phyloP scores from a whole-genome alignment of 2,113 vertebrate species.

The Melanocharis versteri region DNA sequence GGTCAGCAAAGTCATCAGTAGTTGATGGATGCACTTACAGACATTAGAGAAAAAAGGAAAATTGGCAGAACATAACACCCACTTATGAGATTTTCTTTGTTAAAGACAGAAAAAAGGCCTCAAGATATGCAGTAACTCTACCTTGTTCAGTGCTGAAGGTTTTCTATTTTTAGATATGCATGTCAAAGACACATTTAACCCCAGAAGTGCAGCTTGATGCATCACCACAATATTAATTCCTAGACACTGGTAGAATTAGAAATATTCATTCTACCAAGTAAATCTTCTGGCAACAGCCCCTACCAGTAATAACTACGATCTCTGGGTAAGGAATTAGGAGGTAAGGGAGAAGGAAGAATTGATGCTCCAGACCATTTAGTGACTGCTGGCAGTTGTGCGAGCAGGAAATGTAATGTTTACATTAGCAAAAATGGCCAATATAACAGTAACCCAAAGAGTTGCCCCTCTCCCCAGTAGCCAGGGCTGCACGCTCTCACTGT shows the following conservation, averaged over 20 bases:
- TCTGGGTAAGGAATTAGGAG: neutral
- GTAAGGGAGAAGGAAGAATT: neutral
- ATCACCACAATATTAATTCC: neutral
- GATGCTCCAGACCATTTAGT: neutral
- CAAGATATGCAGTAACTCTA: neutral
- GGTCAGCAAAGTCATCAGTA: slow-evolving; percentile 42
- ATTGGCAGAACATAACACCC: slow-evolving; percentile 9
- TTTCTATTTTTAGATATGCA: neutral
- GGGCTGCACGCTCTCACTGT: neutral
- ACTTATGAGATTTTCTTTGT: neutral
- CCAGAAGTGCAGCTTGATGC: neutral
- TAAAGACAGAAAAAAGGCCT: slow-evolving; percentile 2
- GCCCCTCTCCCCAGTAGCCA: neutral
- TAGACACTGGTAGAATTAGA: neutral
- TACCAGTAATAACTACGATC: neutral
- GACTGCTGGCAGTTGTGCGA: neutral
- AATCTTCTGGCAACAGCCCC: neutral
- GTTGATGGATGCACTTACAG: slow-evolving; percentile 36
- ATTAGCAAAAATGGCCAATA: neutral
- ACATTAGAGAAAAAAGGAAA: slow-evolving; percentile 10
- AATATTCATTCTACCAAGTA: neutral
- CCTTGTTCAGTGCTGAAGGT: neutral
- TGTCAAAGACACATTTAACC: slow-evolving; percentile 16
- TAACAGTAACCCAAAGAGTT: neutral
- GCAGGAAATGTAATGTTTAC: neutral